Base-by-base conservation (phyloP, 2,888 invertebrate genomes). In the Criorhina ranunculi region DNA sequence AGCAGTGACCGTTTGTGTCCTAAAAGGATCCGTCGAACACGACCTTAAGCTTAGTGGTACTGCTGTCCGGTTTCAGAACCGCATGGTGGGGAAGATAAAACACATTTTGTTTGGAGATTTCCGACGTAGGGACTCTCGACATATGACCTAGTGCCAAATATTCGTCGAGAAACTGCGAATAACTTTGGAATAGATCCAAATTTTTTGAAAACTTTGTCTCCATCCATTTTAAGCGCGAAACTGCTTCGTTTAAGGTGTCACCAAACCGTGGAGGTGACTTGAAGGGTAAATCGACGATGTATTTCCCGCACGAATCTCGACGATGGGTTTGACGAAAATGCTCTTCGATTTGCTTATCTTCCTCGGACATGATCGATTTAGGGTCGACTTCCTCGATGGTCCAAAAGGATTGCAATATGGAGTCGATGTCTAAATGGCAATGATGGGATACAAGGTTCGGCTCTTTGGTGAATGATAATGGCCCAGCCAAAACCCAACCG, bases 71-170 rank as follows among this genome's bases (percentile, higher is more conserved):
- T 57, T 81, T 86, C 2, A 83, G 46, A 1, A 86, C 83, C 6
- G 86, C 70, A 66, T 87, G 86, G 55, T 87, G 86, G 11, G 87
- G 72, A 11, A 87, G 44, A 31, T 87, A 87, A 49, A 76, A 82
- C 37, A 51, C 60, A 11, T 83, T 79, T 9, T 24, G 40, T 51
- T 44, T 40, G 5, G 46, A 60, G 11, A 78, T 57, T 59, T 87
- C 75, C 8, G 64, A 8, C 3, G 53, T 6, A 1, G 60, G 35
- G n/a, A 86, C 17, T n/a, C 46, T 37, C 9, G 53, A 57, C 86
- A 87, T 86, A 19, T 86, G 85, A 0, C 78, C 86, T 15, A 81
- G 31, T 1, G 7, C 12, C 6, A 81, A 24, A 53, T 87, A 86
- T 19, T 87, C 79, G 0, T 73, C 42, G 46, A 87, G 44, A 60